Conservation (phyloP, 2,888 invertebrate species). For the Osmoderma eremita region DNA sequence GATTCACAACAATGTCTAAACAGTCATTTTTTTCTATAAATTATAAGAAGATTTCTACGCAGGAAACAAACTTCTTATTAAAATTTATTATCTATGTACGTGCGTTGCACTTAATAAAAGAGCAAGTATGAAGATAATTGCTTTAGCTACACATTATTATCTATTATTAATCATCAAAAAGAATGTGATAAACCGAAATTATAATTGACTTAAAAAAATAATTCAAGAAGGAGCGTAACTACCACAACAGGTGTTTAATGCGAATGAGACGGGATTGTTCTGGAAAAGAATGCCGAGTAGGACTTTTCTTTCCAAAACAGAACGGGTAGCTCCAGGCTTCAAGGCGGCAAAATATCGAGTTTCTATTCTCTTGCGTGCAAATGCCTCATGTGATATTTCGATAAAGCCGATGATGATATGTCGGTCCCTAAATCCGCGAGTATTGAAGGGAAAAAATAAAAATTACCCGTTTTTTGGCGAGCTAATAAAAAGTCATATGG, state of each 20-base stretch:
- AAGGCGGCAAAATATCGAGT: constrained; percentile 54
- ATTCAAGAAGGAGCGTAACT: no score
- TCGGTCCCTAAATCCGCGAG: constrained; percentile 45
- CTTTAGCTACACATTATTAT: no score
- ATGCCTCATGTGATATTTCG: constrained; percentile 53
- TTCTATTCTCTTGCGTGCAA: constrained; percentile 52
- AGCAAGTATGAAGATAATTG: no score
- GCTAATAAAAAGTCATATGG: constrained; percentile 42
- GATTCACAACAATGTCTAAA: no score
- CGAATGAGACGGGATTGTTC: constrained; percentile 44
- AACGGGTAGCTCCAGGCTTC: constrained; percentile 48
- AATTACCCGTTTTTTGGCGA: constrained; percentile 47
- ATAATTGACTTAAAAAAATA: no score
- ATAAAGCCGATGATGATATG: constrained; percentile 52
- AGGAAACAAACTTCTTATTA: no score
- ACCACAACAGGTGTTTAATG: constrained; percentile 32
- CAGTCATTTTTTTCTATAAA: no score
- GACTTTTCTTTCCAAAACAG: constrained; percentile 42
- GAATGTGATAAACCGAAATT: no score
- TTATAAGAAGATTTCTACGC: no score
- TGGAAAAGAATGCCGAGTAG: constrained; percentile 43
- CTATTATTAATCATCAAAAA: no score
- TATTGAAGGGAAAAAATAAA: constrained; percentile 45
- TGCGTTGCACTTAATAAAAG: no score
- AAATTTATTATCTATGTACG: no score